Conservation (phyloP, 2,888 invertebrate species). For the Stenolophus ochropezus region DNA sequence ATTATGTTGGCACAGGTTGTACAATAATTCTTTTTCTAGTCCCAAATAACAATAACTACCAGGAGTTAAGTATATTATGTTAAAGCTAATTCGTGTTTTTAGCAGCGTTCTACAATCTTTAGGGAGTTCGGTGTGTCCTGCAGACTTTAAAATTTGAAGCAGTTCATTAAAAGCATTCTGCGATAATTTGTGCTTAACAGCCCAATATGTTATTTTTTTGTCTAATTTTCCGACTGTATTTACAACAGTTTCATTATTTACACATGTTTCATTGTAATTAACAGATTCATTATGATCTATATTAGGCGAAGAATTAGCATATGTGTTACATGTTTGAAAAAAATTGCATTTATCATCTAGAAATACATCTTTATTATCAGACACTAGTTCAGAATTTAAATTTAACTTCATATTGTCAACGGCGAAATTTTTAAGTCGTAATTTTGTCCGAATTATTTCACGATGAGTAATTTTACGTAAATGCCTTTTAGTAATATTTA, state of each 20-base stretch:
- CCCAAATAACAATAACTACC: slow-evolving; percentile 42
- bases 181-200: slow-evolving; percentile 28
- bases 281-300: no score
- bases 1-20: no score
- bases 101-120: slow-evolving; percentile 1
- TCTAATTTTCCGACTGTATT: no score
- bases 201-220: no score
- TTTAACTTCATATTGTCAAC: neutral
- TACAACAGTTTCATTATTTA: no score
- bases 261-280: no score
- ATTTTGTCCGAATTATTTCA: slow-evolving; percentile 4
- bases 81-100: neutral
- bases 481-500: neutral
- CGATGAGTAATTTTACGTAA: neutral
- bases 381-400: neutral
- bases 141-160: slow-evolving; percentile 6
- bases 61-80: neutral
- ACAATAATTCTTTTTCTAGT: no score
- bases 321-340: no score
- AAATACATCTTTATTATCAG: no score
- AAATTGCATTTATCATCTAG: no score
- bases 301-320: no score
- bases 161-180: slow-evolving; percentile 30
- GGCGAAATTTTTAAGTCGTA: neutral
- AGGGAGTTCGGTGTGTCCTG: slow-evolving; percentile 2